Conservation (phyloP, 1,140 invertebrate species). For the Drosophila sp. region DNA sequence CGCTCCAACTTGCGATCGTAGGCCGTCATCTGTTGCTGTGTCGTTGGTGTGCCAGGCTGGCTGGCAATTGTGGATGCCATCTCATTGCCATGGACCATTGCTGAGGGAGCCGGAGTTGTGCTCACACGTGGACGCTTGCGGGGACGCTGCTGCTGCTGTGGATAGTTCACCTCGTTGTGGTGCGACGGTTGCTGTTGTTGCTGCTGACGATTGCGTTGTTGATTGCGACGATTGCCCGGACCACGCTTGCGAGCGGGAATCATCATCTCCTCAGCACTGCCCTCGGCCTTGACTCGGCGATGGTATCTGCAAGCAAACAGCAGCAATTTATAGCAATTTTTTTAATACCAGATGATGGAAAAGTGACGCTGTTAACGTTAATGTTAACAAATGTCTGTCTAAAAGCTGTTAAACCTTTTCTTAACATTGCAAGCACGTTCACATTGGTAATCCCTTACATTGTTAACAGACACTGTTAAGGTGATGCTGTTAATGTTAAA, state of each 20-base stretch:
- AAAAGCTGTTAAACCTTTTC: not conserved
- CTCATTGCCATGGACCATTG: conserved; percentile 46
- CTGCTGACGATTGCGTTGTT: conserved; percentile 43
- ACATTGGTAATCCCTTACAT: no score
- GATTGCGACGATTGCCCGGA: conserved; percentile 34
- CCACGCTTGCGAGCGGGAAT: conserved; percentile 59
- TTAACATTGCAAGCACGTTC: no score
- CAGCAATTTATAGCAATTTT: not conserved
- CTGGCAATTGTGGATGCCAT: conserved; percentile 18
- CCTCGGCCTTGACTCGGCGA: conserved; percentile 76
- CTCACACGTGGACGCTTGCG: conserved; percentile 36
- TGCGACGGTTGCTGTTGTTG: conserved; percentile 27
- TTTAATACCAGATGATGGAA: not conserved
- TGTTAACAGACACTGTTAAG: not conserved
- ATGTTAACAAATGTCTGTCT: not conserved
- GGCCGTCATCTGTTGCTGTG: conserved; percentile 54
- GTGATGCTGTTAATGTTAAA: not conserved
- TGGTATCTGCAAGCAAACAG: conserved; percentile 51
- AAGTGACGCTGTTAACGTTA: not conserved
- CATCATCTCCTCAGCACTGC: conserved; percentile 74
- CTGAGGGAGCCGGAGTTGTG: conserved; percentile 23
- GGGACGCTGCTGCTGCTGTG: conserved; percentile 39
- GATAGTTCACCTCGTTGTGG: conserved; percentile 72
- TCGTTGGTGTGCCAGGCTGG: conserved; percentile 12
- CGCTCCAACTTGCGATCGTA: conserved; percentile 73